Base-by-base conservation (phyloP, 64 coral and sea anemone species). In the Acropora yongei region DNA sequence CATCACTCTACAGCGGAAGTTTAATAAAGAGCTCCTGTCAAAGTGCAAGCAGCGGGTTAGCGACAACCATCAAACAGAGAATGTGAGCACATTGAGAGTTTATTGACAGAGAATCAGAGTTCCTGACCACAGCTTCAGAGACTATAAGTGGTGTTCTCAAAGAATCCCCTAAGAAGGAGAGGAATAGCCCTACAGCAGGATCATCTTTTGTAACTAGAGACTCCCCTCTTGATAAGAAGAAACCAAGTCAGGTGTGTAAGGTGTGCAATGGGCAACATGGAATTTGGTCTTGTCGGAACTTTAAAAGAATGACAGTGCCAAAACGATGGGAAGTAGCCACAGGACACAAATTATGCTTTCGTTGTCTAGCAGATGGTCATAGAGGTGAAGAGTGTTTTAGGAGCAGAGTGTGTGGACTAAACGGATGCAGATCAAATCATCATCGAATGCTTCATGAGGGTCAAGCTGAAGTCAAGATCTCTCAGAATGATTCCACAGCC, bases 121-220 rank as follows among this genome's bases (percentile, higher is more conserved):
- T 94, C 57, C 66, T 66, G 9, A 94, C 93, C 20, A 78, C 73
- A 58, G 74, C 90, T 13, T 85, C 90, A 45, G 82, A 92, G 53
- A 92, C 90, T 11, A 43, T 68, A 40, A 41, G 60, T 49, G 91
- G 46, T 86, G 65, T 86, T 44, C 66, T 72, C 41, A 47, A 66
- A 41, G 17, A 79, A 16, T 40, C 51, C 20, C 17, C 57, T 2
- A 49, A 90, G 46, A 74, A n/a, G 69, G 58, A 77, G 44, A 63
- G 57, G 11, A 80, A 20, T 9, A 43, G 49, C 18, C 41, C 68
- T 13, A 10, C 47, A 47, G 8, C 17, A 81, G 44, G 75, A 16
- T 17, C 72, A 55, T 55, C 51, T 55, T 55, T 55, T 55, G 51
- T 55, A 2, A 55, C 51, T 55, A 55, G 51, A 55, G 10, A 55